phyloP scores from a whole-genome alignment of 2,113 vertebrate species.

The Macrotis lagotis region DNA sequence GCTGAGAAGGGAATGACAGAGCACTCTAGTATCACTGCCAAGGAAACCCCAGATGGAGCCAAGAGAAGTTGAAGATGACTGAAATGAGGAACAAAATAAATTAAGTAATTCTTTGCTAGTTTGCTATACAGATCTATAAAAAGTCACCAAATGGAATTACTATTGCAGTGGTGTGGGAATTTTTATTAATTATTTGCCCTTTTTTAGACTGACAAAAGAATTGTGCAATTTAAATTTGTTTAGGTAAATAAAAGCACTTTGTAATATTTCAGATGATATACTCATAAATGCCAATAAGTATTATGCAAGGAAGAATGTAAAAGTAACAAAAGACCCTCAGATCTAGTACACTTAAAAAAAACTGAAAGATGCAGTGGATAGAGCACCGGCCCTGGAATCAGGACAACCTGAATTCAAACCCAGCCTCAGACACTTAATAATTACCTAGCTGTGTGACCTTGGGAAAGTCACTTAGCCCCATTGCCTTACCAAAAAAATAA shows the following conservation, averaged over 20 bases:
- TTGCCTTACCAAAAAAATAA: no score
- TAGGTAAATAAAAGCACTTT: background rate
- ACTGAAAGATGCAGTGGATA: no score
- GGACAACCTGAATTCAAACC: no score
- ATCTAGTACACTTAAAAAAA: background rate
- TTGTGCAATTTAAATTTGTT: background rate
- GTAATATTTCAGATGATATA: background rate
- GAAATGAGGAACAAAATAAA: background rate
- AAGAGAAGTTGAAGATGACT: background rate
- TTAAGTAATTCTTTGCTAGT: background rate
- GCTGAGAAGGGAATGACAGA: background rate
- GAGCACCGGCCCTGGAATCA: no score
- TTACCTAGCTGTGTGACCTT: no score
- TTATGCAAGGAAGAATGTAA: background rate
- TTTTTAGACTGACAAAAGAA: background rate
- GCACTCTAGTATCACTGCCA: background rate
- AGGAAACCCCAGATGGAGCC: background rate
- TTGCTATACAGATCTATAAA: background rate
- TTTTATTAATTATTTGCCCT: background rate
- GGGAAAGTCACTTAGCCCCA: no score
- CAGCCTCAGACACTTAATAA: no score
- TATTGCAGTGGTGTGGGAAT: background rate
- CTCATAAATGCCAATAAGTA: background rate
- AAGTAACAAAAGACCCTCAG: background rate
- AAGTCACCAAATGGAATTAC: background rate